Percentiles rank a stretch among this genome's conserved stretches.
phyloP scores from a whole-genome alignment of 2,113 vertebrate species.

The Apus apus region DNA sequence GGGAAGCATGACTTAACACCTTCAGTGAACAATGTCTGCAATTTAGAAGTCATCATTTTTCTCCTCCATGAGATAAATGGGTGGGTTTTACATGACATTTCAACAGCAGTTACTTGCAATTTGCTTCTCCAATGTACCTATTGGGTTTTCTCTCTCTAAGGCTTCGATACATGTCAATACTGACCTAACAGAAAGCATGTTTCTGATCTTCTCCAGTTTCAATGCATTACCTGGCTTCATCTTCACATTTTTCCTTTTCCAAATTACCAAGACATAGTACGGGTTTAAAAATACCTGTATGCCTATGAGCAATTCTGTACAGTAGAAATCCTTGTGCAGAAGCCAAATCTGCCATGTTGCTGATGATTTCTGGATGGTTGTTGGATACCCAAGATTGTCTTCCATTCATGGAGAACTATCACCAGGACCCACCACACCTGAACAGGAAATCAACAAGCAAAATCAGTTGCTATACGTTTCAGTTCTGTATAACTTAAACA shows the following conservation, averaged over 20 bases:
- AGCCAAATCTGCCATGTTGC: not conserved
- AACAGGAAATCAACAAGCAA: too few species aligned
- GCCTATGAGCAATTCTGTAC: not conserved
- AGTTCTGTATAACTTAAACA: not conserved
- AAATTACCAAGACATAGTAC: not conserved
- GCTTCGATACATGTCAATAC: not conserved
- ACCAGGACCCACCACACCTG: not conserved
- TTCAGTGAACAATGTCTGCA: not conserved
- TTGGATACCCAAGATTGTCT: not conserved
- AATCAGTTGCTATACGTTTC: not conserved
- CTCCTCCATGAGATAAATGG: not conserved
- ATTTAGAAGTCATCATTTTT: not conserved
- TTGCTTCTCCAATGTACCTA: not conserved
- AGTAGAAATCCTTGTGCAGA: not conserved
- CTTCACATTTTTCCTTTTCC: not conserved
- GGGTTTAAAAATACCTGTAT: not conserved
- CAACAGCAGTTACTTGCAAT: not conserved
- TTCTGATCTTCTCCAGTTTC: not conserved
- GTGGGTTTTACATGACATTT: not conserved
- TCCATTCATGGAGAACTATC: not conserved
- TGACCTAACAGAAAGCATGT: not conserved
- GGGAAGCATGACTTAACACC: not conserved
- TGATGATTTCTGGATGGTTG: not conserved
- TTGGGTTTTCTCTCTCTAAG: not conserved
- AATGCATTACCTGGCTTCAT: not conserved